phyloP scores from a whole-genome alignment of 1,140 invertebrate species.

The Eupristina koningsbergeri region DNA sequence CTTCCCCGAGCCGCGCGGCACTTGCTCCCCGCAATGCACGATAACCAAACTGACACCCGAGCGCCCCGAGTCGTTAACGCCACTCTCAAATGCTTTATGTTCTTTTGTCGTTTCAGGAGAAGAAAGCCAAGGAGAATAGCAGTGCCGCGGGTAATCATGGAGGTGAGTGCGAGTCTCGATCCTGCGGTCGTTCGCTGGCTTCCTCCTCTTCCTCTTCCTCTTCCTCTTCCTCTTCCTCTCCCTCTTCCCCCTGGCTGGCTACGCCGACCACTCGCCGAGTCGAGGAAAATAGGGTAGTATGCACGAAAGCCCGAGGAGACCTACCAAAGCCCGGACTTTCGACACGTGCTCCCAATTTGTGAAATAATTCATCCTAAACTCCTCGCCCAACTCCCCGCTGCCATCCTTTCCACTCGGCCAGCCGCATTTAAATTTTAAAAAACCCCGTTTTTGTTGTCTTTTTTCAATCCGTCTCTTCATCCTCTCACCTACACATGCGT shows the following conservation, averaged over 20 bases:
- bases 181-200: neutral
- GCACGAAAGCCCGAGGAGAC: neutral
- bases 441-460: neutral
- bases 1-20: neutral
- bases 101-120: conserved; percentile 67
- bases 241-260: neutral
- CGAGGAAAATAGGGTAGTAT: no score
- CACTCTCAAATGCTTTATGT: conserved; percentile 23
- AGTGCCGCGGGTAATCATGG: conserved; percentile 66
- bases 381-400: no score
- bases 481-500: no score
- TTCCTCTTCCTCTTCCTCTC: conserved; percentile 1
- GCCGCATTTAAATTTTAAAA: no score
- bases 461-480: neutral
- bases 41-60: neutral
- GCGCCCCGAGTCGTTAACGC: neutral
- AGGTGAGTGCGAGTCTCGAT: conserved; percentile 68
- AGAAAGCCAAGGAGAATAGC: conserved; percentile 67
- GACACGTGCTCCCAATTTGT: conserved; percentile 29
- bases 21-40: neutral
- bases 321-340: conserved; percentile 6
- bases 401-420: no score
- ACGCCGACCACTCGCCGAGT: neutral
- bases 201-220: no score
- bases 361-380: conserved; percentile 13